These are phyloP conservation scores for Cottoperca gobio DNA, from an alignment of 2,797 vertebrate genomes.

Conservation along the genomic window DNA sequence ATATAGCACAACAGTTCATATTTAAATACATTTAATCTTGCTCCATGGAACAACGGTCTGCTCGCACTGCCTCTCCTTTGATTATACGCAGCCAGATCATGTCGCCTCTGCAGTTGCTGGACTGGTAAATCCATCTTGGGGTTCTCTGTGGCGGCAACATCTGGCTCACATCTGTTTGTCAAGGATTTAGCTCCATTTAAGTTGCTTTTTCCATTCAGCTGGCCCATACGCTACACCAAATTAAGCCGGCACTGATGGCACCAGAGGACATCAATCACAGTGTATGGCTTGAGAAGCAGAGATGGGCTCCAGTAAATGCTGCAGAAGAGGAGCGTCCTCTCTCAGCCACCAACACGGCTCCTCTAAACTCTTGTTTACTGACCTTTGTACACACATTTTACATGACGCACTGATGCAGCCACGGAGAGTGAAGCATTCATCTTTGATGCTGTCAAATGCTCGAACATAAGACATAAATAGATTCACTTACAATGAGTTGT, in stretches of 20 bases:
- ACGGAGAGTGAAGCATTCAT: too few relatives aligned
- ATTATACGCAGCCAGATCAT: constrained; percentile 73
- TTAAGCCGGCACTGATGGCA: constrained; percentile 75
- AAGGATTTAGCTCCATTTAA: constrained; percentile 83
- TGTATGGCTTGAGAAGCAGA: constrained; percentile 26
- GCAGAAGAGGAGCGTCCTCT: not conserved
- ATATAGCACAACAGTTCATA: not conserved
- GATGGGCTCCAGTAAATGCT: constrained; percentile 1
- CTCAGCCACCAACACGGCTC: not conserved
- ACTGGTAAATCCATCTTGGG: constrained; percentile 73
- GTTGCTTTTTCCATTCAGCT: constrained; percentile 77
- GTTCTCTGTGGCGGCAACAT: constrained; percentile 78
- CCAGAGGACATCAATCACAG: constrained; percentile 69
- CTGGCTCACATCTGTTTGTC: constrained; percentile 85
- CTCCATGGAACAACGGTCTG: constrained; percentile 68
- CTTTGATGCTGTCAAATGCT: too few relatives aligned
- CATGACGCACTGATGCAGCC: too few relatives aligned
- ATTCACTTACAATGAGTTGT: too few relatives aligned
- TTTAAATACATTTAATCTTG: constrained; percentile 65
- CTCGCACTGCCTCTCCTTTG: constrained; percentile 66
- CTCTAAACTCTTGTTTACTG: not conserved
- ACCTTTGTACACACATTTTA: constrained; percentile 20
- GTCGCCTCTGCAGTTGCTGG: constrained; percentile 47
- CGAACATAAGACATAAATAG: too few relatives aligned
- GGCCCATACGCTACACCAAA: constrained; percentile 66